A percentile compares a stretch with the other conserved stretches of the same genome.
Conservation (phyloP, 1,140 invertebrate species). For the Caenorhabditis latens region DNA sequence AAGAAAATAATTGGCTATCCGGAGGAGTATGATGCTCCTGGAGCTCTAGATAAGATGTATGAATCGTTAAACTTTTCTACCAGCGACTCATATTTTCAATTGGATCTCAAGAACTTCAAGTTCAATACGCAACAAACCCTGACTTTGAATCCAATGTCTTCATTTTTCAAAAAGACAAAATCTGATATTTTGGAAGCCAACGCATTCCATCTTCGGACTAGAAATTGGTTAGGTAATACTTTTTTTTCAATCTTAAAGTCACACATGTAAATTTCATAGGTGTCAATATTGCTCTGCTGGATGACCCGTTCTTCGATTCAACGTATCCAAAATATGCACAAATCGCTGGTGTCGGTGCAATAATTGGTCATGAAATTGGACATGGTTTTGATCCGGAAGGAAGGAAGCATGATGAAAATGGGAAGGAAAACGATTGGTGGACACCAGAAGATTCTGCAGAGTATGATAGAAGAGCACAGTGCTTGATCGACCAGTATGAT, state of each 20-base stretch:
- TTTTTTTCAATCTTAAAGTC: too few relatives aligned
- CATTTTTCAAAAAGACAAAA: too few relatives aligned
- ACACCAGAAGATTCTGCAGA: background rate
- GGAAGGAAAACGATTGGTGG: background rate
- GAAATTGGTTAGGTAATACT: too few relatives aligned
- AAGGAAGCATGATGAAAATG: background rate
- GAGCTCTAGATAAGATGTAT: background rate
- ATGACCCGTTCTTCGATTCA: background rate
- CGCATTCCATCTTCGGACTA: too few relatives aligned
- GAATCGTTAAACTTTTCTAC: background rate
- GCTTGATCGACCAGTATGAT: background rate
- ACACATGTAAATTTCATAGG: too few relatives aligned
- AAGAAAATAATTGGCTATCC: background rate
- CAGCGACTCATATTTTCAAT: too few relatives aligned
- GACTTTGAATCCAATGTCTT: too few relatives aligned
- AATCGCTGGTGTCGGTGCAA: background rate
- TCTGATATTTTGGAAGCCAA: too few relatives aligned
- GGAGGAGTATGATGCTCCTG: background rate
- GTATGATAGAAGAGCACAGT: background rate
- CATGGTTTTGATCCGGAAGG: background rate
- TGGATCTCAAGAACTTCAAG: too few relatives aligned
- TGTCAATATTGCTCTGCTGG: background rate
- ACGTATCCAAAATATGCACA: background rate
- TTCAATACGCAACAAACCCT: too few relatives aligned
- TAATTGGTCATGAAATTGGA: slow-evolving; percentile 1